These are phyloP conservation scores for Cryptophagus acutangulus DNA, from an alignment of 2,888 invertebrate genomes.

Conservation along the genomic window DNA sequence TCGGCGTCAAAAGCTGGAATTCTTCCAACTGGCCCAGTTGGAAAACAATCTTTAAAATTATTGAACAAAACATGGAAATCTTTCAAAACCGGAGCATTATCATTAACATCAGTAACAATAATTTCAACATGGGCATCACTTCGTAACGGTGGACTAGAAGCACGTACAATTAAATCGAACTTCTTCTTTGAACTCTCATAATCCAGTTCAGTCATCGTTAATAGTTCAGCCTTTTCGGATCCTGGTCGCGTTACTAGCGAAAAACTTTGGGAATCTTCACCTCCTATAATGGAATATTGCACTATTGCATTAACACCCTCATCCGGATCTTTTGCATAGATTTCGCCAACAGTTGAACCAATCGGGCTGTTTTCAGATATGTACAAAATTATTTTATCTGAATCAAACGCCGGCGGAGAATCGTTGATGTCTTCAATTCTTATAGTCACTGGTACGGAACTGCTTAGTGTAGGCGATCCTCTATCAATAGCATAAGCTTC, in stretches of 20 bases:
- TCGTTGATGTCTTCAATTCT: slow-evolving; percentile 86
- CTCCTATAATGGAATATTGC: slow-evolving; percentile 91
- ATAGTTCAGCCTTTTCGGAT: slow-evolving; percentile 78
- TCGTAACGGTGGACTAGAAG: slow-evolving; percentile 83
- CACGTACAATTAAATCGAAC: slow-evolving; percentile 83
- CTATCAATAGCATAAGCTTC: slow-evolving; percentile 86
- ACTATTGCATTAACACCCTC: slow-evolving; percentile 88
- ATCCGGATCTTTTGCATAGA: slow-evolving; percentile 87
- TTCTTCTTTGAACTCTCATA: slow-evolving; percentile 92
- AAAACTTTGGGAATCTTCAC: slow-evolving; percentile 85
- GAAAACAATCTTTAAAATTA: slow-evolving; percentile 91
- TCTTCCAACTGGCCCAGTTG: slow-evolving; percentile 82
- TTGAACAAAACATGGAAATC: slow-evolving; percentile 92
- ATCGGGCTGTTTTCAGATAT: slow-evolving; percentile 95
- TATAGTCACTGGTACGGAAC: slow-evolving; percentile 66
- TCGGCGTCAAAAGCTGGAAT: slow-evolving; percentile 95
- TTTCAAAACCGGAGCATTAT: slow-evolving; percentile 86
- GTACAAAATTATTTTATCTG: slow-evolving; percentile 81
- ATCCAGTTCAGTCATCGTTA: slow-evolving; percentile 87
- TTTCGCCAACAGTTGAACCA: slow-evolving; percentile 87
- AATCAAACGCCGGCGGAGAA: slow-evolving; percentile 84
- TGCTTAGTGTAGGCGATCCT: slow-evolving; percentile 44
- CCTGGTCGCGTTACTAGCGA: slow-evolving; percentile 75
- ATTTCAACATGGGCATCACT: slow-evolving; percentile 86
- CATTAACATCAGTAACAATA: slow-evolving; percentile 88